Evolutionary conservation across 2,797 vertebrate species (phyloP).

Genomic region (Rousettus madagascariensis): DNA sequence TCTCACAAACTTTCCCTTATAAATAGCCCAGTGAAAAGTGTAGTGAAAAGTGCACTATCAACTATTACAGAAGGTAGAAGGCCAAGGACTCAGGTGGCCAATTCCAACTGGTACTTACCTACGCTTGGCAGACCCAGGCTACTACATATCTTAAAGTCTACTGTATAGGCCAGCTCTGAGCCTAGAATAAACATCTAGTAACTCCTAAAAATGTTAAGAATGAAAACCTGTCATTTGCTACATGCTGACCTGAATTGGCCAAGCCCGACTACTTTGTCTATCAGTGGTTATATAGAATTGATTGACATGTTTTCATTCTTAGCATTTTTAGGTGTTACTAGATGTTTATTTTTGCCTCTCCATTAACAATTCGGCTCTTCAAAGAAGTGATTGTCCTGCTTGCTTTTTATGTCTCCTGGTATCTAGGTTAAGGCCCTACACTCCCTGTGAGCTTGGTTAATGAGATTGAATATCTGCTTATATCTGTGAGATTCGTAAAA

Average conservation of each 20-base stretch:
- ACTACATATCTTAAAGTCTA: background rate
- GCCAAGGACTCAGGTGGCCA: background rate
- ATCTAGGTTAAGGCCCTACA: background rate
- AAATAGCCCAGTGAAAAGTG: background rate
- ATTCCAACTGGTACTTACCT: background rate
- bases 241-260: background rate
- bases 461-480: background rate
- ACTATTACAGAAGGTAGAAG: background rate
- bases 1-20: background rate
- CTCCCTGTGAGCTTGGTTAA: background rate
- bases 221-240: background rate
- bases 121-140: background rate
- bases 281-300: background rate
- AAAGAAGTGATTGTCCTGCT: background rate
- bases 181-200: background rate
- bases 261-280: background rate
- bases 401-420: background rate
- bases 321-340: background rate
- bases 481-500: background rate
- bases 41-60: background rate
- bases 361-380: background rate
- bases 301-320: conserved; percentile 1
- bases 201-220: background rate
- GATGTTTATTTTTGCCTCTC: conserved; percentile 1
- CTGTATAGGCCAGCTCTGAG: background rate